Conservation (phyloP, 2,113 vertebrate genomes). For the Pithys albifrons region DNA sequence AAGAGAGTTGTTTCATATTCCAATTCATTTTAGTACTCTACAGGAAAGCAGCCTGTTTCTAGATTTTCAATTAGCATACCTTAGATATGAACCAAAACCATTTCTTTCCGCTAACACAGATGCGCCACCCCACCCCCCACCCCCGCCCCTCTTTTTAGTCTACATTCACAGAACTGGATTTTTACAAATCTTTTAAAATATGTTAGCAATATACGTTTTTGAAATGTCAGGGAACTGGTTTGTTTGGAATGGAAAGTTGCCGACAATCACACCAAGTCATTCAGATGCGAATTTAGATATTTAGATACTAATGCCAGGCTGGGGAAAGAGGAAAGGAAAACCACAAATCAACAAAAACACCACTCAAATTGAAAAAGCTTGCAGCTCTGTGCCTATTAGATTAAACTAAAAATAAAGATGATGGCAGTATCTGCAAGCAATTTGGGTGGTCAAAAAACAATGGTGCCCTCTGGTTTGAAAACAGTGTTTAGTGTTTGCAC, state of each 20-base stretch:
- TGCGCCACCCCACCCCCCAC: not conserved
- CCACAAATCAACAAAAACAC: slow-evolving; percentile 12
- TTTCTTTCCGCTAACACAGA: slow-evolving; percentile 59
- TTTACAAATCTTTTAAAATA: slow-evolving; percentile 52
- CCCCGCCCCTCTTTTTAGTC: not conserved
- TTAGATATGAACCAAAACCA: slow-evolving; percentile 61
- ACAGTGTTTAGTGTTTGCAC: slow-evolving; percentile 32
- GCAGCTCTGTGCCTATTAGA: not conserved
- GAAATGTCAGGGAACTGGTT: slow-evolving; percentile 51
- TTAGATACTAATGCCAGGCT: slow-evolving; percentile 31
- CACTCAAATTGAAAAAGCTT: not conserved
- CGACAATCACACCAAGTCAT: slow-evolving; percentile 5
- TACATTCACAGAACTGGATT: slow-evolving; percentile 54
- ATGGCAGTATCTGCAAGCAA: slow-evolving; percentile 44
- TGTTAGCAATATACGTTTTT: slow-evolving; percentile 41
- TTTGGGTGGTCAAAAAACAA: slow-evolving; percentile 50
- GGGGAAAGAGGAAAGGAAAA: not conserved
- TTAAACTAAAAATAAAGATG: slow-evolving; percentile 51
- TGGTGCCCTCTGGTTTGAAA: slow-evolving; percentile 56
- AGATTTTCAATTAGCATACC: slow-evolving; percentile 73
- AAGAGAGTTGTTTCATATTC: slow-evolving; percentile 66
- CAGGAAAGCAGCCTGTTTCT: slow-evolving; percentile 66
- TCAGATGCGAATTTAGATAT: slow-evolving; percentile 51
- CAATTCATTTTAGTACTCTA: slow-evolving; percentile 67
- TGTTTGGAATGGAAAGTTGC: slow-evolving; percentile 50